Percentiles rank a stretch among this genome's conserved stretches.
phyloP scores from a whole-genome alignment of 2,113 vertebrate species.

The Anas platyrhynchos region DNA sequence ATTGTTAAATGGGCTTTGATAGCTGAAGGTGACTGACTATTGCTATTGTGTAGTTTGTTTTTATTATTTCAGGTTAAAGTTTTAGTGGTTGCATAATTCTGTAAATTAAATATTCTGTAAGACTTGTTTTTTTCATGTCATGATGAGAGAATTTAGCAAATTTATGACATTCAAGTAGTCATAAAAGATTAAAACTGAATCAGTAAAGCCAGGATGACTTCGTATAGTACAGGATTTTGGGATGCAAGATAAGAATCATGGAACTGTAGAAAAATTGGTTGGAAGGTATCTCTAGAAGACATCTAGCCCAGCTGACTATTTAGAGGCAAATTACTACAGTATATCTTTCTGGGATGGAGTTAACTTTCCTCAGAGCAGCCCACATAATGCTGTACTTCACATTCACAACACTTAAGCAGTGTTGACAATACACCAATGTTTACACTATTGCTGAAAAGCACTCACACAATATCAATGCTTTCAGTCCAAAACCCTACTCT shows the following conservation, averaged over 20 bases:
- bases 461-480: neutral
- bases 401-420: neutral
- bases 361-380: neutral
- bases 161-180: neutral
- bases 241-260: neutral
- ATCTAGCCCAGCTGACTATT: neutral
- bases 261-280: neutral
- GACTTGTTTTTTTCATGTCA: neutral
- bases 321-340: neutral
- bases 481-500: neutral
- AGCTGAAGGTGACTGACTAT: slow-evolving; percentile 14
- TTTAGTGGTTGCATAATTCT: neutral
- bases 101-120: neutral
- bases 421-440: neutral
- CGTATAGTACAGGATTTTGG: neutral
- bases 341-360: neutral
- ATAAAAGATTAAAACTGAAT: neutral
- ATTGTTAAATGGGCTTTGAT: neutral
- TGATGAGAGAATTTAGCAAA: neutral
- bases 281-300: neutral
- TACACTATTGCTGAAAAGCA: neutral
- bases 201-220: neutral
- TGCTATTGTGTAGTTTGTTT: neutral
- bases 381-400: neutral
- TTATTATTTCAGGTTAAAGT: neutral